These are phyloP conservation scores for Brachyalestes nurse DNA, from an alignment of 2,797 vertebrate species.

Conservation along the genomic window DNA sequence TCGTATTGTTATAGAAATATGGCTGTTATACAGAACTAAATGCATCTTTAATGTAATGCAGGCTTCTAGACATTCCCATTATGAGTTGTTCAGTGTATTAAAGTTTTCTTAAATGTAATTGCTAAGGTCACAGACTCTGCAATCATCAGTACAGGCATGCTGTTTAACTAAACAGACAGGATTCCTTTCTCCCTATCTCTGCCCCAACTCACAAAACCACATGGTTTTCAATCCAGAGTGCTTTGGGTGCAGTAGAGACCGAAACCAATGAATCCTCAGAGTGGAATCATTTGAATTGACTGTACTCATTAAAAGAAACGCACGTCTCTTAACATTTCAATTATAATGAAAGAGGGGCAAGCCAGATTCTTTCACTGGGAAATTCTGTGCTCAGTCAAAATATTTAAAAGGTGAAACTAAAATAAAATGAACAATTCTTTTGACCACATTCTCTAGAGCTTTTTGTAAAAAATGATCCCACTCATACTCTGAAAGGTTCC, in stretches of 20 bases:
- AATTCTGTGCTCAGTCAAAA: neutral
- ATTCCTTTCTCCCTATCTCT: constrained; percentile 40
- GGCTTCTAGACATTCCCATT: neutral
- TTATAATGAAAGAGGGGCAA: neutral
- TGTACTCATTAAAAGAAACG: neutral
- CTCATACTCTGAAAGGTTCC: neutral
- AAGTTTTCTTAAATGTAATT: neutral
- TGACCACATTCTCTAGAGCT: neutral
- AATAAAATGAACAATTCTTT: neutral
- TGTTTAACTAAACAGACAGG: constrained; percentile 39
- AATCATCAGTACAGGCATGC: constrained; percentile 34
- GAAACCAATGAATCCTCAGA: neutral
- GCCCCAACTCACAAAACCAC: constrained; percentile 24
- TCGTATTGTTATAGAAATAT: no score
- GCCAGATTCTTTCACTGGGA: neutral
- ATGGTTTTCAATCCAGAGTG: constrained; percentile 12
- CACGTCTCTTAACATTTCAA: no score
- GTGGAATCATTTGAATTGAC: neutral
- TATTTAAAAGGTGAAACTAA: neutral
- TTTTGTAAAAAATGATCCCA: neutral
- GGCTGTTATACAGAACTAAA: neutral
- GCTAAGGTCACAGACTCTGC: neutral
- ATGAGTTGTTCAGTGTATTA: neutral
- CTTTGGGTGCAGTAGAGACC: neutral
- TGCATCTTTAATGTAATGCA: neutral